phyloP scores from a whole-genome alignment of 2,113 vertebrate species.

The Pelobates fuscus region DNA sequence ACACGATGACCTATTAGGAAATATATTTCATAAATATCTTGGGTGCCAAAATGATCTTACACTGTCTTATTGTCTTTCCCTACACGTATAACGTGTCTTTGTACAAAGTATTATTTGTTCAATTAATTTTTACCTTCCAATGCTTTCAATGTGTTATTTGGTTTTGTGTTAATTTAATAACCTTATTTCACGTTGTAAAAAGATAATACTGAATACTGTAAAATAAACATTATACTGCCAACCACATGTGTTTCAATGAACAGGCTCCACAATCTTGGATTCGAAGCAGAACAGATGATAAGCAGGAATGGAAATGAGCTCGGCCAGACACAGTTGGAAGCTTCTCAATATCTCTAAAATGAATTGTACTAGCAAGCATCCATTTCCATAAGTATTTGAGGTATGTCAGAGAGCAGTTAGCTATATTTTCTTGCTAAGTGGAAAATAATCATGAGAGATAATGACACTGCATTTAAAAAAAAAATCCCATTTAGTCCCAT shows the following conservation, averaged over 20 bases:
- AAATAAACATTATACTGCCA: not conserved
- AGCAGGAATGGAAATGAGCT: conserved; percentile 23
- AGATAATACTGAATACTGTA: too few species aligned
- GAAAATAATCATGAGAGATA: conserved; percentile 16
- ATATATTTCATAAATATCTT: too few species aligned
- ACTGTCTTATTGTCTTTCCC: too few species aligned
- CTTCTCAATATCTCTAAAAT: conserved; percentile 18
- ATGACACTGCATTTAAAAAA: conserved; percentile 6
- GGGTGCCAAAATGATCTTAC: too few species aligned
- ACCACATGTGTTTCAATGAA: not conserved
- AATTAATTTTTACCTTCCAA: too few species aligned
- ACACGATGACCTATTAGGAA: too few species aligned
- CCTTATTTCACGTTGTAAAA: too few species aligned
- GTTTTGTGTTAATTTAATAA: too few species aligned
- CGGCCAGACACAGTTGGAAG: conserved; percentile 29
- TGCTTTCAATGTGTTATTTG: too few species aligned
- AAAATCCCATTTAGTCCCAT: not conserved
- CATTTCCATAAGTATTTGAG: conserved; percentile 20
- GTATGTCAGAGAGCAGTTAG: not conserved
- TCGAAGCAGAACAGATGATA: conserved; percentile 19
- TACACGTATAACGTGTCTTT: too few species aligned
- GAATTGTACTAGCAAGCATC: not conserved
- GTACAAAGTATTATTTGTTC: too few species aligned
- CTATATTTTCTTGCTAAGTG: conserved; percentile 7
- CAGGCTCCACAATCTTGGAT: not conserved